Percentiles rank a stretch among this genome's conserved stretches.
phyloP scores from a whole-genome alignment of 2,888 invertebrate species.

The Trissolcus japonicus region DNA sequence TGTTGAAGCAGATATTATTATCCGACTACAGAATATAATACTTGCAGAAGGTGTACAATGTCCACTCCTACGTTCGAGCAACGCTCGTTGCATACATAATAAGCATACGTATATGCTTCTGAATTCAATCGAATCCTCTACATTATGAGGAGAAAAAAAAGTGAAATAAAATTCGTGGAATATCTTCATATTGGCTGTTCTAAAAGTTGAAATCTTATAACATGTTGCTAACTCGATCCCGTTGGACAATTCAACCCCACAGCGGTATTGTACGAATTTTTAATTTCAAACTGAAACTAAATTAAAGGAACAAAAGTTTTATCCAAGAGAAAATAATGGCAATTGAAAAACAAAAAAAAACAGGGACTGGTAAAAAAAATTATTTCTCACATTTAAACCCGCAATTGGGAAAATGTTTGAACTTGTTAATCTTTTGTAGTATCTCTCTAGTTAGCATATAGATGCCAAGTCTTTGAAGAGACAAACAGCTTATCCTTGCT shows the following conservation, averaged over 20 bases:
- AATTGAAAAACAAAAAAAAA: too few species aligned
- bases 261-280: too few species aligned
- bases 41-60: conserved; percentile 9
- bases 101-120: conserved; percentile 14
- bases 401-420: neutral
- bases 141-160: conserved; percentile 2
- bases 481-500: conserved; percentile 22
- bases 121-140: conserved; percentile 14
- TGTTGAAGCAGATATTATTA: conserved; percentile 8
- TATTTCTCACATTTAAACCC: neutral
- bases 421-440: conserved; percentile 11
- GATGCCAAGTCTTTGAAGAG: conserved; percentile 10
- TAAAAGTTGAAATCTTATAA: too few species aligned
- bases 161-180: too few species aligned
- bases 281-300: neutral
- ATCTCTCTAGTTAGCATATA: conserved; percentile 15
- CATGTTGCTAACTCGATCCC: too few species aligned
- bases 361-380: neutral
- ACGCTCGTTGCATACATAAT: conserved; percentile 14
- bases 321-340: too few species aligned
- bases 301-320: neutral
- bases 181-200: too few species aligned
- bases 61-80: conserved; percentile 1
- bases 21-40: conserved; percentile 5
- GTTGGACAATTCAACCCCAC: too few species aligned